A percentile compares a stretch with the other conserved stretches of the same genome.
These are phyloP conservation scores for Sebastes fasciatus DNA, from an alignment of 2,113 vertebrate species.

Conservation along the genomic window DNA sequence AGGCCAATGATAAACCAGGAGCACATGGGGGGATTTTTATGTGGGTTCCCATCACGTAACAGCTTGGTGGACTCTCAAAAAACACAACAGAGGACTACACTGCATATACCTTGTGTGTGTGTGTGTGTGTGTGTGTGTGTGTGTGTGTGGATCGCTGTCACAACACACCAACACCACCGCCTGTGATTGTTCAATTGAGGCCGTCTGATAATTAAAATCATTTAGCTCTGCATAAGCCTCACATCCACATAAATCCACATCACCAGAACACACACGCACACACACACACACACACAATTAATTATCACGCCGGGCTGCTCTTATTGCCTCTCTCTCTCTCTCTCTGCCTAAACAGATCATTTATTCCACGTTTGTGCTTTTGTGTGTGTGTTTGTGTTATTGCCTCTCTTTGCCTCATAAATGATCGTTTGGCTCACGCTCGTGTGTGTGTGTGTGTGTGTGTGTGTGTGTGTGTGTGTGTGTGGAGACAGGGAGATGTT, in stretches of 20 bases:
- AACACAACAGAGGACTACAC: conserved; percentile 13
- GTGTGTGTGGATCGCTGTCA: conserved; percentile 36
- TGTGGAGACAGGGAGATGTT: conserved; percentile 59
- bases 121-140: conserved; percentile 6
- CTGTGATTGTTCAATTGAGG: conserved; percentile 64
- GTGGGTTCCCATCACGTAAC: conserved; percentile 34
- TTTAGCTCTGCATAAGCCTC: conserved; percentile 74
- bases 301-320: conserved; percentile 76
- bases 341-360: conserved; percentile 76
- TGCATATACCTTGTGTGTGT: conserved; percentile 14
- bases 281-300: conserved; percentile 57
- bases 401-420: conserved; percentile 72
- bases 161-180: conserved; percentile 43
- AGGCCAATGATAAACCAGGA: conserved; percentile 22
- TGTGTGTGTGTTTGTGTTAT: conserved; percentile 69
- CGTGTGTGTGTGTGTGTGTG: background rate
- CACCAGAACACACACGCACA: conserved; percentile 31
- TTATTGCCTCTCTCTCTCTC: conserved; percentile 65
- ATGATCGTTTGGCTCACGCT: conserved; percentile 61
- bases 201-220: conserved; percentile 79
- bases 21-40: conserved; percentile 38
- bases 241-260: conserved; percentile 77
- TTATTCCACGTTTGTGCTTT: conserved; percentile 76
- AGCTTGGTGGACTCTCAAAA: conserved; percentile 35
- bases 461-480: conserved; percentile 17